Evolutionary conservation across 2,888 invertebrate species (phyloP), one percentile per base, ranked within the genome.

Genomic region (Tigriopus californicus): DNA sequence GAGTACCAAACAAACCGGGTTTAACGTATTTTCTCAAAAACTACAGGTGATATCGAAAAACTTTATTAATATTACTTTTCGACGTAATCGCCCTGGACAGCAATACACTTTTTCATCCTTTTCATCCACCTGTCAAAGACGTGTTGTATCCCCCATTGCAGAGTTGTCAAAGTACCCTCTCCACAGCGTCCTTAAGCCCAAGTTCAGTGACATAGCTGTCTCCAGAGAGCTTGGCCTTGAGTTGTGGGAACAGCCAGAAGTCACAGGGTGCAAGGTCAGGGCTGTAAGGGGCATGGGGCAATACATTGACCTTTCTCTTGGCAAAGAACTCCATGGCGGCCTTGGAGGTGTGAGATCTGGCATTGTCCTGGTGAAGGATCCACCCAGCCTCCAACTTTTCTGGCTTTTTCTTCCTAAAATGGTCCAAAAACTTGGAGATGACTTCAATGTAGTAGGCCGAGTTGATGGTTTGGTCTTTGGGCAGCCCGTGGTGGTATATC

Each of bases 161-260:
- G 33, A 33, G 33, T 33, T 33, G 33, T 8, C 33, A 5, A 33
- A 33, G 33, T 3, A 33, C 33, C 33, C 33, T 8, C 33, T 33
- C 33, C 33, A 33, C 33, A 8, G 33, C 33, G 8, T 5, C 33
- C 8, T 33, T 33, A 8, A 33, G 33, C 33, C 8, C 33, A 3
- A 33, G 3, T 33, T 33, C 33, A 8, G 33, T 33, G 33, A 5
- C 33, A 33, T 33, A 33, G 33, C 4, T 33, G 33, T 33, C 4
- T 3, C 59, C 52, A 5, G 52, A 15, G 25, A 59, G 41, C 52
- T 51, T 44, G 52, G 41, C 52, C 18, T 62, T 60, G n/a, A 55
- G 41, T 48, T 56, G 42, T 44, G 33, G 57, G 25, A 61, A 61
- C 44, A 61, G 52, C 24, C 40, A 62, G 41, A 61, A 58, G 52